Conservation (phyloP, 2,888 invertebrate genomes). For the Drosophila mettleri region DNA sequence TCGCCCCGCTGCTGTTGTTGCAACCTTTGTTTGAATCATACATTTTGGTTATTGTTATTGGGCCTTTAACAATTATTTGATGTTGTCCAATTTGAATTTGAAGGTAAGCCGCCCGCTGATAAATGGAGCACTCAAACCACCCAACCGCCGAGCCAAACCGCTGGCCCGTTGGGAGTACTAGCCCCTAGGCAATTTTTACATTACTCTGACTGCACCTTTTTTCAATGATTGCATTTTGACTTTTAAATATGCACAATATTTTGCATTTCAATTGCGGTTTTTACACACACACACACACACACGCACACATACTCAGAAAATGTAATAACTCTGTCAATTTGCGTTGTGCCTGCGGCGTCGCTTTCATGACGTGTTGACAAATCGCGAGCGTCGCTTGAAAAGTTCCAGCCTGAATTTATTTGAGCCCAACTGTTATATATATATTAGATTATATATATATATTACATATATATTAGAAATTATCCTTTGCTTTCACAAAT, state of each 20-base stretch:
- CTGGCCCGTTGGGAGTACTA: neutral
- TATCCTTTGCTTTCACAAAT: too few relatives aligned
- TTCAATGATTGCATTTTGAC: constrained; percentile 70
- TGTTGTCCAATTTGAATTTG: constrained; percentile 54
- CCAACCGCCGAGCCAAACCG: neutral
- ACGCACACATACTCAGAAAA: constrained; percentile 26
- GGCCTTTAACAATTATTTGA: constrained; percentile 72
- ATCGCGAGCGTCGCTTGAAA: constrained; percentile 35
- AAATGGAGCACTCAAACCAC: neutral
- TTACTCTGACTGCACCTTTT: constrained; percentile 55
- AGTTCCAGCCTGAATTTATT: constrained; percentile 5
- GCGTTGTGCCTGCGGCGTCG: constrained; percentile 21
- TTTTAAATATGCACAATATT: constrained; percentile 67
- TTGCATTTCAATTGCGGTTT: constrained; percentile 77
- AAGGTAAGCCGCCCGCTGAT: constrained; percentile 31
- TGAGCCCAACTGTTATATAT: fast-evolving
- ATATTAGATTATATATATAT: neutral
- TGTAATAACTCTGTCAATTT: constrained; percentile 63
- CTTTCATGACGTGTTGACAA: constrained; percentile 30
- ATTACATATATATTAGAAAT: too few relatives aligned
- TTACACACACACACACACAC: constrained; percentile 17
- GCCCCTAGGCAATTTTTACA: constrained; percentile 25
- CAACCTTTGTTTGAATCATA: constrained; percentile 32
- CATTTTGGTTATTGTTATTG: constrained; percentile 57
- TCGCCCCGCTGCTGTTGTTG: too few relatives aligned